phyloP scores from a whole-genome alignment of 2,797 vertebrate species.

The Catharus ustulatus region DNA sequence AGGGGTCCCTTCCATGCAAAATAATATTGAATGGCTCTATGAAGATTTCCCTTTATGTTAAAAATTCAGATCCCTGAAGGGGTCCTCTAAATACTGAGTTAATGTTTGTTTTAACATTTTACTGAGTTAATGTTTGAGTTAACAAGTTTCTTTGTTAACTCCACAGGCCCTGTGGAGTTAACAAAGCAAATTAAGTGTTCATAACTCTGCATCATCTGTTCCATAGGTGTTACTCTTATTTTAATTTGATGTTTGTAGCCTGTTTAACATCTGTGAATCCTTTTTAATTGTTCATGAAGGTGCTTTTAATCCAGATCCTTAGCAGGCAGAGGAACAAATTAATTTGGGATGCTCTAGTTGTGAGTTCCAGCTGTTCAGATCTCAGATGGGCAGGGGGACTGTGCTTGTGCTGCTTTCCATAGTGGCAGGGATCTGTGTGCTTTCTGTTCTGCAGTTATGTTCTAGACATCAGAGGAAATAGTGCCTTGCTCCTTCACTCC shows the following conservation, averaged over 20 bases:
- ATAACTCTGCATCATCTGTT: not conserved
- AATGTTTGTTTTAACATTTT: not conserved
- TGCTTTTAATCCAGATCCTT: not conserved
- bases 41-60: not conserved
- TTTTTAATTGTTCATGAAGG: not conserved
- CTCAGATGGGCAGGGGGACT: rapidly evolving
- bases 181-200: not conserved
- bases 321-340: not conserved
- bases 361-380: not conserved
- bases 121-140: not conserved
- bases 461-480: not conserved
- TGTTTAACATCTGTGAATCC: not conserved
- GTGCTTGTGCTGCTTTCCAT: not conserved
- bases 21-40: not conserved
- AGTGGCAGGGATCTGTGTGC: not conserved
- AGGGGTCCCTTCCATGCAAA: not conserved
- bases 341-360: not conserved
- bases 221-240: not conserved
- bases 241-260: not conserved
- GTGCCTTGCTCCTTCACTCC: not conserved
- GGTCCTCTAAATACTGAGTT: not conserved
- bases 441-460: not conserved
- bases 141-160: too few relatives aligned
- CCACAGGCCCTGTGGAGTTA: not conserved
- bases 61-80: not conserved